phyloP scores from a whole-genome alignment of 2,113 vertebrate species.

The Eptesicus fuscus region DNA sequence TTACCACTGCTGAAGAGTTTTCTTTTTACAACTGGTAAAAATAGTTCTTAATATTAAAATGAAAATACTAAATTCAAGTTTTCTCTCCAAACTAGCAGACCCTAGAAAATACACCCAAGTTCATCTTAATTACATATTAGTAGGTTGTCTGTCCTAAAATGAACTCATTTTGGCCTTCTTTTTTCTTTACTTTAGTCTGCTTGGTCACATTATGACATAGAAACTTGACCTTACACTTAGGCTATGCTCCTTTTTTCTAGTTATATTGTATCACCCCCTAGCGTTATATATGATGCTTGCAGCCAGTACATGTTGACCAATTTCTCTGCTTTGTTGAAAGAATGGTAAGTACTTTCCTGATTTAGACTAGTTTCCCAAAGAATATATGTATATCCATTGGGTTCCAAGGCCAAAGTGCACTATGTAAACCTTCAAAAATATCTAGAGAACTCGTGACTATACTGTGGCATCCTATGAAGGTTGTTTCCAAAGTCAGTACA shows the following conservation, averaged over 20 bases:
- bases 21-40: neutral
- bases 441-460: neutral
- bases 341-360: neutral
- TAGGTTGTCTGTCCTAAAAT: neutral
- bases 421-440: neutral
- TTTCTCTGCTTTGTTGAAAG: neutral
- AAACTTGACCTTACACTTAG: neutral
- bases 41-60: neutral
- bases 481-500: neutral
- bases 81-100: neutral
- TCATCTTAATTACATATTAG: neutral
- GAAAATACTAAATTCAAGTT: neutral
- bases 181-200: neutral
- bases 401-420: neutral
- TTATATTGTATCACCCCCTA: conserved; percentile 24
- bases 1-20: neutral
- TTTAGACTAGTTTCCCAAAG: neutral
- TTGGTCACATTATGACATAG: neutral
- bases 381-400: neutral
- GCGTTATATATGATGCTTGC: neutral
- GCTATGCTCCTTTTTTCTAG: neutral
- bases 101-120: neutral
- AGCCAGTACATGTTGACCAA: neutral
- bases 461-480: neutral
- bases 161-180: neutral